Conservation (phyloP, 2,113 vertebrate species). For the Vicugna pacos region DNA sequence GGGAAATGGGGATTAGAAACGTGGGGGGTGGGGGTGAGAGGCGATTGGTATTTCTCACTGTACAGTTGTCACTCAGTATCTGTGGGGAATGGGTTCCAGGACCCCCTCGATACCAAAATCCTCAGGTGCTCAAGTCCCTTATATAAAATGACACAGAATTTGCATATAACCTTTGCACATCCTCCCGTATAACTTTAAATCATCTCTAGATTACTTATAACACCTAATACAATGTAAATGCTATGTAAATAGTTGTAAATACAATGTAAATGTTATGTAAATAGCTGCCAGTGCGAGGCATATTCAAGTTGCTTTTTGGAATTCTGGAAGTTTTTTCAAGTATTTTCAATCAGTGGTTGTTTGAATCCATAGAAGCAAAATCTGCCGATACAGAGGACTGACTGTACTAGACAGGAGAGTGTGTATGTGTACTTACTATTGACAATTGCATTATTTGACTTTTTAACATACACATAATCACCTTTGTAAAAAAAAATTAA, state of each 20-base stretch:
- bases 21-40: background rate
- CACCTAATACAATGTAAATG: no score
- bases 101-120: background rate
- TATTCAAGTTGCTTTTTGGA: background rate
- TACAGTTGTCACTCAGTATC: background rate
- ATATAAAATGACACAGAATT: no score
- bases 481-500: background rate
- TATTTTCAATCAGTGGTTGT: background rate
- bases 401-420: background rate
- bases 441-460: background rate
- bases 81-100: background rate
- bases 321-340: background rate
- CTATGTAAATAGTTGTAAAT: no score
- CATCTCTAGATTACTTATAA: no score
- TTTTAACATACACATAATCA: background rate
- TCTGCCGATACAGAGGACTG: fast-evolving
- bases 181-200: no score
- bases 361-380: background rate
- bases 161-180: no score
- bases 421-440: background rate
- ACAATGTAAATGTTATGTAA: no score
- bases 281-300: background rate
- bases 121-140: no score
- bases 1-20: background rate
- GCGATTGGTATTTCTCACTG: background rate